Base-by-base conservation (phyloP, 64 coral and sea anemone genomes). In the Platygyra sinensis region DNA sequence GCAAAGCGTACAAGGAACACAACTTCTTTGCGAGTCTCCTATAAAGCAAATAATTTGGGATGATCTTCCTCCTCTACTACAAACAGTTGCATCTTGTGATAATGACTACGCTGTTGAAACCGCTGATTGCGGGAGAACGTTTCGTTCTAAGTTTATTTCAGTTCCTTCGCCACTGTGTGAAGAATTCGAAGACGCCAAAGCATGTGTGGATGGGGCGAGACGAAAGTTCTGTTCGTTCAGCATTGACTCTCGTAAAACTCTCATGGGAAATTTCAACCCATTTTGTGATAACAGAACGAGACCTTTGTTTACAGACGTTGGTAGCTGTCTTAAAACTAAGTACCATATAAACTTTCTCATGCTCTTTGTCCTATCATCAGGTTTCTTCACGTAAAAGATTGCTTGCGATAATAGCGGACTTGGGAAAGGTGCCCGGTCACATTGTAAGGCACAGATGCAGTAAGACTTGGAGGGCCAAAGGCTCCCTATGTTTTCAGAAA, bases 121-220 rank as follows among this genome's bases (percentile, higher is more conserved):
- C 14, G 59, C 59, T 46, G 30, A 22, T 46, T 83, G 61, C 30
- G 80, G 80, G 4, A 83, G 31, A 39, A 42, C 60, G 8, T 83
- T 83, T 42, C 60, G 80, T 31, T 83, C 19, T 7, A 49, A 83
- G 12, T 83, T 83, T 46, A 65, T 63, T 67, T 11, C 59, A 24
- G 80, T 83, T 83, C 80, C 80, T 17, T 83, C 80, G 8, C 60
- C 80, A 11, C 32, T 83, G 18, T 83, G 80, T 67, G 80, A 83
- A 25, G 60, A 49, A 33, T 65, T 83, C 16, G 60, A 83, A 18
- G 46, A 67, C 20, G 80, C 30, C 16, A 83, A 83, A 18, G 46
- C 30, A 16, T 83, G 80, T n/a, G 17, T 65, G 13, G 61, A 83
- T 42, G 9, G 64, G 36, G 80, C 80, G 10, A 39, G 80, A 13